phyloP scores from a whole-genome alignment of 1,140 invertebrate species.

The Zaprionus nigranus region DNA sequence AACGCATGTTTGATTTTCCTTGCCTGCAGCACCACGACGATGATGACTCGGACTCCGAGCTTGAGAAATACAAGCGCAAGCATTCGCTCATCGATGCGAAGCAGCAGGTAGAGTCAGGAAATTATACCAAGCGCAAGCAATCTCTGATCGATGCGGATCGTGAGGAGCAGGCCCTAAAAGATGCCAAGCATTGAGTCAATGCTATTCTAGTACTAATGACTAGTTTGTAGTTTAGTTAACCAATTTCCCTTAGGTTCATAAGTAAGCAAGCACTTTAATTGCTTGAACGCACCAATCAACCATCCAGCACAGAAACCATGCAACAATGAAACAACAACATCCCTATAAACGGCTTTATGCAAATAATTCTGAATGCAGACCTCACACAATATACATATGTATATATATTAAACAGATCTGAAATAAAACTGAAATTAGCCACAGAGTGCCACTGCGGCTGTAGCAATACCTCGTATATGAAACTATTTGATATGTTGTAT shows the following conservation, averaged over 20 bases:
- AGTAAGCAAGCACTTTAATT: conserved; percentile 17
- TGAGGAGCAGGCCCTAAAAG: conserved; percentile 72
- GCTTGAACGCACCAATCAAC: not conserved
- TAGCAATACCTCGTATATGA: conserved; percentile 32
- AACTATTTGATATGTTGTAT: conserved; percentile 13
- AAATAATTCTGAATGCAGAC: not conserved
- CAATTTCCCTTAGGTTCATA: conserved; percentile 57
- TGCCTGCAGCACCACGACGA: conserved; percentile 73
- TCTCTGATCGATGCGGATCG: conserved; percentile 76
- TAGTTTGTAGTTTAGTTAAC: conserved; percentile 70
- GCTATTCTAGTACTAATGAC: conserved; percentile 19
- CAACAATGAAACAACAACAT: conserved; percentile 14
- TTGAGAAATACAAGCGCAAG: conserved; percentile 79
- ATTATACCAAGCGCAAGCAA: conserved; percentile 77
- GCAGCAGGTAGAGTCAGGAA: conserved; percentile 66
- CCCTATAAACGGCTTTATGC: conserved; percentile 12
- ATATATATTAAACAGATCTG: not conserved
- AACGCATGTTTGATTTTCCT: conserved; percentile 86
- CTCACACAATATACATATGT: not conserved
- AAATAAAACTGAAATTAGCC: not conserved
- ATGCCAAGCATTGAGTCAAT: conserved; percentile 72
- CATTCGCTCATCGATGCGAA: conserved; percentile 80
- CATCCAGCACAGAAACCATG: too few species aligned
- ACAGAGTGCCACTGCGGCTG: conserved; percentile 6
- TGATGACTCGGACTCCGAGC: conserved; percentile 72